Evolutionary conservation across 2,797 vertebrate genomes (phyloP).

Genomic region (Lagorchestes hirsutus): DNA sequence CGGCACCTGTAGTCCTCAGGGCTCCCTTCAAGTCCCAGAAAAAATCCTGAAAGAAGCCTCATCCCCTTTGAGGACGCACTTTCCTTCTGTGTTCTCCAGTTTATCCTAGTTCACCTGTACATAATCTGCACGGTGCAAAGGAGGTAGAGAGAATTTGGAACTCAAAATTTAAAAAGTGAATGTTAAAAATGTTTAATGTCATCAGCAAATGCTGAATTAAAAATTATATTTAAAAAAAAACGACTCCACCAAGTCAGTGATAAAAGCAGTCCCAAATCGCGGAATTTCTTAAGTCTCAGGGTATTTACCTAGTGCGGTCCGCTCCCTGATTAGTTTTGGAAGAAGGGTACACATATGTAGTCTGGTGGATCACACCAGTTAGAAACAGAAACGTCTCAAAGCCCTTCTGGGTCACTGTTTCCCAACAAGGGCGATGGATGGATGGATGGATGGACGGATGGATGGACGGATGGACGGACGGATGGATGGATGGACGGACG

Average conservation of each 20-base stretch:
- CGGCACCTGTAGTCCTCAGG: too few species aligned
- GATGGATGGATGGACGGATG: too few species aligned
- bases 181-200: neutral
- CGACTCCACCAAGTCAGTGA: conserved; percentile 31
- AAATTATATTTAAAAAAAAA: neutral
- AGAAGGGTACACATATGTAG: conserved; percentile 44
- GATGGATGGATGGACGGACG: neutral
- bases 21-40: neutral
- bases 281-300: neutral
- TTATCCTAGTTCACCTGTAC: neutral
- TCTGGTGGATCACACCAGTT: conserved; percentile 3
- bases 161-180: neutral
- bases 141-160: neutral
- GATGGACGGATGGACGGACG: too few species aligned
- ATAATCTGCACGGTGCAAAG: neutral
- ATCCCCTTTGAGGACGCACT: neutral
- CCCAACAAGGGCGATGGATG: neutral
- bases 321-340: conserved; percentile 49
- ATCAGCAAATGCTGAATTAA: neutral
- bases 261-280: conserved; percentile 15
- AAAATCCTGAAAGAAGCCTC: neutral
- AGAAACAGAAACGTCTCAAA: too few species aligned
- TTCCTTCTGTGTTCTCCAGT: neutral
- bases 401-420: too few species aligned
- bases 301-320: conserved; percentile 39